These are phyloP conservation scores for Drosophila asahinai DNA, from an alignment of 1,140 invertebrate species.

Conservation along the genomic window DNA sequence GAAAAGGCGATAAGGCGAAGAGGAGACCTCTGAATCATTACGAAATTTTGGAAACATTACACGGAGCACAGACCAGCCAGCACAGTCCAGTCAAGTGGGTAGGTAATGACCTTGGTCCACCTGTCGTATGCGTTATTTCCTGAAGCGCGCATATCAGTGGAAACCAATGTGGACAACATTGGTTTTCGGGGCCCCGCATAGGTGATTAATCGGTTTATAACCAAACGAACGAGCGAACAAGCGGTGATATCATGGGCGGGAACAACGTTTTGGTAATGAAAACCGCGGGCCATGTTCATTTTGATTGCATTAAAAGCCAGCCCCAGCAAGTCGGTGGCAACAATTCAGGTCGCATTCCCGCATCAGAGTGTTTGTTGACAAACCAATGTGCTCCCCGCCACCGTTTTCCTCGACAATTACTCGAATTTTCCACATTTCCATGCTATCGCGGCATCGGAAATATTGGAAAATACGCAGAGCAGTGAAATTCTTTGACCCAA, in stretches of 20 bases:
- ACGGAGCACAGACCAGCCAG: background rate
- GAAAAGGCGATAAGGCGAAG: background rate
- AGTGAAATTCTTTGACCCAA: constrained; percentile 70
- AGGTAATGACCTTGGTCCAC: constrained; percentile 81
- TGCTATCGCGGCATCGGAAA: constrained; percentile 38
- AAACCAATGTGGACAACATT: constrained; percentile 3
- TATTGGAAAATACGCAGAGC: constrained; percentile 64
- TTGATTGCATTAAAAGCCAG: constrained; percentile 35
- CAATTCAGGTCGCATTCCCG: constrained; percentile 41
- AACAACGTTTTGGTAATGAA: constrained; percentile 43
- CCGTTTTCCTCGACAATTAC: constrained; percentile 38
- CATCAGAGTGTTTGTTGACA: constrained; percentile 27
- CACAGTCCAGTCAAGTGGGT: constrained; percentile 37
- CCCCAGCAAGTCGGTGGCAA: constrained; percentile 3
- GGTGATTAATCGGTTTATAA: constrained; percentile 36
- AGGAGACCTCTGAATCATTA: constrained; percentile 68
- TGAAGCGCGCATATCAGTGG: constrained; percentile 50
- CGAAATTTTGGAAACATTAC: constrained; percentile 56
- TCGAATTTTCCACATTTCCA: constrained; percentile 63
- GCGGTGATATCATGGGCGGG: constrained; percentile 65
- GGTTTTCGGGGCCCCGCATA: background rate
- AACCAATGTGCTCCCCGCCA: constrained; percentile 17
- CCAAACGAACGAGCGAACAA: background rate
- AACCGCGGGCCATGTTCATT: constrained; percentile 29
- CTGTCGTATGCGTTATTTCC: constrained; percentile 72